A percentile compares a stretch with the other conserved stretches of the same genome.
Conservation (phyloP, 53 echinoderm and acorn worm genomes). For the Pentamera pediparva region DNA sequence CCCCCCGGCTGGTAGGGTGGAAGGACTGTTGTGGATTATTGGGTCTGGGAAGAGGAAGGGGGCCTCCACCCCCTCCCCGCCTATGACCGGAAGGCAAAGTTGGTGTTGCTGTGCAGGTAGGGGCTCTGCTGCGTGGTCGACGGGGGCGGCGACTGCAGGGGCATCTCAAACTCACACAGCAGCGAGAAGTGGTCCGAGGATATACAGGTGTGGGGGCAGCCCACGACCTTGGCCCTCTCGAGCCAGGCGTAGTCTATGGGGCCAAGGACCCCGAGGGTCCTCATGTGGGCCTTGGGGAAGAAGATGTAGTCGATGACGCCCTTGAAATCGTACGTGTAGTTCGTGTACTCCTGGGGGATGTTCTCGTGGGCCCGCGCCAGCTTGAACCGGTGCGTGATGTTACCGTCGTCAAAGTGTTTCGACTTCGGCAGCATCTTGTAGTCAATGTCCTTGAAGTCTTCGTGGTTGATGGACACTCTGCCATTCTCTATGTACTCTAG, state of each 20-base stretch:
- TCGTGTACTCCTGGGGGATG: constrained; percentile 87
- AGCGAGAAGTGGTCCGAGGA: constrained; percentile 96
- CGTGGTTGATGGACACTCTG: constrained; percentile 77
- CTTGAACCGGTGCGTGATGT: constrained; percentile 79
- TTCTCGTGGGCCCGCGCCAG: constrained; percentile 77
- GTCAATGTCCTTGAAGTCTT: constrained; percentile 96
- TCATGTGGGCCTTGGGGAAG: constrained; percentile 67
- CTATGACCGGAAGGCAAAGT: too few relatives aligned
- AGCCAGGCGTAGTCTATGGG: constrained; percentile 85
- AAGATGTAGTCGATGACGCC: constrained; percentile 98
- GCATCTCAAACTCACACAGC: constrained; percentile 94
- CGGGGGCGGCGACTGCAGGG: constrained; percentile 49
- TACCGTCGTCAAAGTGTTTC: constrained; percentile 73
- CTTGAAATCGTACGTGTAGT: constrained; percentile 97
- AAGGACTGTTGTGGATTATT: too few relatives aligned
- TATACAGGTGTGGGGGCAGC: constrained; percentile 87
- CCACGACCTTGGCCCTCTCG: constrained; percentile 81
- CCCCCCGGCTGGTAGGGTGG: too few relatives aligned
- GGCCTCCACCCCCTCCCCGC: too few relatives aligned
- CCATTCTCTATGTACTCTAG: constrained; percentile 86
- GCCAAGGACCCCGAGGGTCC: constrained; percentile 70
- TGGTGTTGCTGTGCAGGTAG: constrained; percentile 13
- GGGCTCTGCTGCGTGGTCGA: too few relatives aligned
- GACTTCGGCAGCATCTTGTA: constrained; percentile 72
- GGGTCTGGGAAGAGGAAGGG: too few relatives aligned